Evolutionary conservation across 2,113 vertebrate species (phyloP).

Genomic region (Ploceus nigricollis): DNA sequence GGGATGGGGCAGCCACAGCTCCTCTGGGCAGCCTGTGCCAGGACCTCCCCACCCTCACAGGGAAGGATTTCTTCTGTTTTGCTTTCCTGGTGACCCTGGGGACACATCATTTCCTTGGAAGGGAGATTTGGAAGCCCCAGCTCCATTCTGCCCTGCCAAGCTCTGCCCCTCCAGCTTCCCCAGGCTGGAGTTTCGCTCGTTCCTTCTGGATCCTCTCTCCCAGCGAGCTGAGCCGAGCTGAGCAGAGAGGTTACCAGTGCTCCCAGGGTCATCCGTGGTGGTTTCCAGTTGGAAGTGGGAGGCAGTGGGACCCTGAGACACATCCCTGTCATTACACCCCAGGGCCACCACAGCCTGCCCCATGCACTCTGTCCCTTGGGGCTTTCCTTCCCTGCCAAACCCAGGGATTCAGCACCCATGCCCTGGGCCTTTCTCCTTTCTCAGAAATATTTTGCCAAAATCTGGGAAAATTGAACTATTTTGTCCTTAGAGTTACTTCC

Average conservation of each 20-base stretch:
- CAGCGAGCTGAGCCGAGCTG: background rate
- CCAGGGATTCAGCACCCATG: background rate
- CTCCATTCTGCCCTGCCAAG: background rate
- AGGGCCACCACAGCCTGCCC: background rate
- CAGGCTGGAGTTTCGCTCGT: fast-evolving
- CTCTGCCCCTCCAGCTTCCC: fast-evolving
- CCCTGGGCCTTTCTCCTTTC: background rate
- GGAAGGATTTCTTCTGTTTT: background rate
- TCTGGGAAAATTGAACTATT: fast-evolving
- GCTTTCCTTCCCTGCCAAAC: background rate
- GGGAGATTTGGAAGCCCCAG: background rate
- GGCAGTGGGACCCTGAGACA: background rate
- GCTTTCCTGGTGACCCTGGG: background rate
- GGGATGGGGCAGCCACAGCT: background rate
- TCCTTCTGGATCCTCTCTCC: background rate
- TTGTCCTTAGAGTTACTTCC: background rate
- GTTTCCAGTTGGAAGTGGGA: background rate
- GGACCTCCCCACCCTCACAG: fast-evolving
- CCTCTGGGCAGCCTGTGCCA: background rate
- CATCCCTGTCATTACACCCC: background rate
- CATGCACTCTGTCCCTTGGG: background rate
- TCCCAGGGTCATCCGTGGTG: background rate
- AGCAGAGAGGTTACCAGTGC: background rate
- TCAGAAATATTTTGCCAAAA: background rate
- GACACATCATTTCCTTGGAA: fast-evolving